Percentiles rank a stretch among this genome's conserved stretches.
These are phyloP conservation scores for Halcyon leucocephala DNA, from an alignment of 2,797 vertebrate species.

Conservation along the genomic window DNA sequence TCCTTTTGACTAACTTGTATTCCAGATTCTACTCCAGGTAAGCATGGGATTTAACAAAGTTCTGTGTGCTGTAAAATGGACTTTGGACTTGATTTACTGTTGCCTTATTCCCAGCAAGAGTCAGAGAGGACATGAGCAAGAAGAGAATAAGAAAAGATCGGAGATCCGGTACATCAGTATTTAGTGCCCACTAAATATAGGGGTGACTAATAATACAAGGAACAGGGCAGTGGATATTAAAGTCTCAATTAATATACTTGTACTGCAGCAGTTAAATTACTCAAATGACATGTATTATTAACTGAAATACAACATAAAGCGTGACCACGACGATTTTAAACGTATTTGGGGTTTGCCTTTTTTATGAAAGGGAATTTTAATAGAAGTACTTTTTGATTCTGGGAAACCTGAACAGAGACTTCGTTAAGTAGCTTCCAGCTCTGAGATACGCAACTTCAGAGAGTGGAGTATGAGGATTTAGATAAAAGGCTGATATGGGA, in stretches of 20 bases:
- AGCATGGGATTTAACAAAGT: neutral
- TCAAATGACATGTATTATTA: neutral
- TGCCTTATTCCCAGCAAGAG: neutral
- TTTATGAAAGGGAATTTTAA: neutral
- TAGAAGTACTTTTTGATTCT: neutral
- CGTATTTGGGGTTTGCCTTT: neutral
- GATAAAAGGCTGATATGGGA: neutral
- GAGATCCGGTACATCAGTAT: neutral
- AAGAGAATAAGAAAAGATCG: neutral
- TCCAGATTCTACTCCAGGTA: neutral
- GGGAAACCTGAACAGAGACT: neutral
- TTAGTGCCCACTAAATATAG: neutral
- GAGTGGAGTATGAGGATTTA: neutral
- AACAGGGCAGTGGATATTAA: neutral
- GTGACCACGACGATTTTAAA: neutral
- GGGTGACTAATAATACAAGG: neutral
- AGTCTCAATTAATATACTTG: neutral
- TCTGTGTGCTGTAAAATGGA: neutral
- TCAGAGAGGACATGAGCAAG: neutral
- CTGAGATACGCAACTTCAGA: neutral
- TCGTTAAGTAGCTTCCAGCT: neutral
- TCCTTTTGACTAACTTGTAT: neutral
- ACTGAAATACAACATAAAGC: neutral
- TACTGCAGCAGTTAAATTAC: neutral
- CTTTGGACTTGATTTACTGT: neutral